phyloP scores from a whole-genome alignment of 1,140 invertebrate species.

The Rhynchophorus ferrugineus region DNA sequence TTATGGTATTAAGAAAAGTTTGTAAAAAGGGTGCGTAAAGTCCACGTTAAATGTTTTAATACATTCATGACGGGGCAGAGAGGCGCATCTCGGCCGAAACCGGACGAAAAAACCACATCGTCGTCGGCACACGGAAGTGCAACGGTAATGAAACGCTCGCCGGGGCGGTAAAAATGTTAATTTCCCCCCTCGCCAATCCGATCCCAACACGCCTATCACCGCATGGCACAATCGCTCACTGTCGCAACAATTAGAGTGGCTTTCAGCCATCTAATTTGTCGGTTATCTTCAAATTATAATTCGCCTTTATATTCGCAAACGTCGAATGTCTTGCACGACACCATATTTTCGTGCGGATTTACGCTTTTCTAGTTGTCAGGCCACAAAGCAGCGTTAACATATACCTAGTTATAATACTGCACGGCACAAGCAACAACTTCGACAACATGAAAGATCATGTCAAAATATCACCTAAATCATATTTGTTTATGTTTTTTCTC shows the following conservation, averaged over 20 bases:
- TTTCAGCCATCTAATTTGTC: conserved; percentile 3
- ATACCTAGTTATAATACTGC: no score
- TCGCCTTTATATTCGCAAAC: no score
- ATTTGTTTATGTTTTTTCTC: no score
- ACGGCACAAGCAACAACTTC: no score
- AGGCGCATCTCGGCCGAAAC: not conserved
- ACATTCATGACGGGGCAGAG: not conserved
- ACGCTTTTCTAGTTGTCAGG: no score
- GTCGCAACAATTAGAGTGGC: conserved; percentile 1
- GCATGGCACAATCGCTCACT: not conserved
- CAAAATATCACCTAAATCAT: no score
- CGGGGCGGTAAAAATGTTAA: conserved; percentile 1
- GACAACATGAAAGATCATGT: no score
- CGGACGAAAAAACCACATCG: not conserved
- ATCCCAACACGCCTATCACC: conserved; percentile 1
- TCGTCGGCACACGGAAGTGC: not conserved
- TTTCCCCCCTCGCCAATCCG: not conserved
- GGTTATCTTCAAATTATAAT: conserved; percentile 3
- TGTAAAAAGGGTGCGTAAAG: conserved; percentile 6
- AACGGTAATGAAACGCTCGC: not conserved
- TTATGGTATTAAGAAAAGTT: conserved; percentile 9
- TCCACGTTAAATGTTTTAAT: conserved; percentile 11
- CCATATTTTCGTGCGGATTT: no score
- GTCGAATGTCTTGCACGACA: no score
- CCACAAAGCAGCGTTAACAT: no score